Base-by-base conservation (phyloP, 2,113 vertebrate species). In the Toxotes jaculatrix region DNA sequence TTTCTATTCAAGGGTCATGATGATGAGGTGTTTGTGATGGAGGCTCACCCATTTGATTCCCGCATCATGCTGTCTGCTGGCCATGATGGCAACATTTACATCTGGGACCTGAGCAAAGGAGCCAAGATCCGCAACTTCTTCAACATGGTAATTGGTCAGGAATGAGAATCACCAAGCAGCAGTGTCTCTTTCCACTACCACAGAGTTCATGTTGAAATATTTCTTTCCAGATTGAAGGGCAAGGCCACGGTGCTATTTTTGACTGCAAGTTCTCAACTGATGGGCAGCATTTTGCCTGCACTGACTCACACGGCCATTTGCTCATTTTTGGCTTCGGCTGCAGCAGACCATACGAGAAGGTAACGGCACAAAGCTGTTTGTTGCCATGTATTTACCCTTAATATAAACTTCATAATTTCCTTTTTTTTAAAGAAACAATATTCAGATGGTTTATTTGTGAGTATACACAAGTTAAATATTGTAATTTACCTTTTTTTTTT, bases 191-290 rank as follows among this genome's bases (percentile, higher is more conserved):
- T 21, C 21, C 7, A n/a, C 32, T 31, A 1, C 13, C 16, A 16
- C 21, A 34, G 2, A 64, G 10, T 70, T 70, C 1, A 76, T 74
- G 9, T 61, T 32, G 0, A 55, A 51, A 62, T 78, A 1, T 71
- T 31, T 89, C 23, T 61, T 85, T 77, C 61, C 95, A 99, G 98
- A 99, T 99, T 77, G 98, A 99, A 93, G 98, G 98, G 67, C 98
- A 99, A 94, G 98, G 98, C 81, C 98, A 99, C 0, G 98, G 98
- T 87, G 98, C 98, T 73, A 98, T 99, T 83, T 99, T 96, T 92
- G 98, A 99, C 90, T 99, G 98, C 95, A 99, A 99, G 94, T 99
- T 99, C 94, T 99, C 98, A 21, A 94, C 95, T 69, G 98, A 99
- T 90, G 98, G 98, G 64, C 98, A 99, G 83, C 97, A 99, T 95